Evolutionary conservation across 2,113 vertebrate species (phyloP), one percentile per base, ranked within the genome.

Genomic region (Machaerirhynchus nigripectus): DNA sequence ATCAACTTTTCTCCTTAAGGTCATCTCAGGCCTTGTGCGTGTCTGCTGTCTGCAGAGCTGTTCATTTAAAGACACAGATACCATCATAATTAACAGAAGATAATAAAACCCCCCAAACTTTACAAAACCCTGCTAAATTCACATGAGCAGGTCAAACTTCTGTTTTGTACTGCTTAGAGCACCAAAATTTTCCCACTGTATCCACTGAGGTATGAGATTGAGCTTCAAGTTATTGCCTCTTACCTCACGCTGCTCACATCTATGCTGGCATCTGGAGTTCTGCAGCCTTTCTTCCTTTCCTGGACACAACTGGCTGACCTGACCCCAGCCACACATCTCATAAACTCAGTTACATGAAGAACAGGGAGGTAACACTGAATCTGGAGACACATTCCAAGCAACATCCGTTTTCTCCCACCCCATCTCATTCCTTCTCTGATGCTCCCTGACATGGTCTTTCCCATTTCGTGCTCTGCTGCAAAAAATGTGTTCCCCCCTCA

Each of bases 121-220:
- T 33, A 86, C 6, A 19, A 79, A 79, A 78, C 17, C 28, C 10
- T n/a, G 40, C 24, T 69, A 84, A 68, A 84, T 61, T 30, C 10
- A 9, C 3, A 17, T 7, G 8, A 61, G 31, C 5, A 33, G 37
- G 49, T 5, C 27, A 65, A 80, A 86, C 14, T 57, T 46, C 26
- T 49, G 30, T n/a, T 84, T 47, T 21, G 12, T 24, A 27, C 21
- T 84, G 26, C 21, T 71, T 47, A 84, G 11, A 33, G 50, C 21
- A 79, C 11, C 23, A 85, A 37, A 28, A 42, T 50, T 50, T 31
- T 77, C 31, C 33, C 15, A 28, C 18, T 65, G 14, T 53, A 56
- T 37, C 28, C 1, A 1, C 0, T 19, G 40, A 85, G 15, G 6
- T 52, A 57, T 2, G 3, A 68, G 21, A 4, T 28, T 57, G 17